Evolutionary conservation across 53 echinoderm and acorn worm genomes (phyloP).

Genomic region (Luidia sarsii): DNA sequence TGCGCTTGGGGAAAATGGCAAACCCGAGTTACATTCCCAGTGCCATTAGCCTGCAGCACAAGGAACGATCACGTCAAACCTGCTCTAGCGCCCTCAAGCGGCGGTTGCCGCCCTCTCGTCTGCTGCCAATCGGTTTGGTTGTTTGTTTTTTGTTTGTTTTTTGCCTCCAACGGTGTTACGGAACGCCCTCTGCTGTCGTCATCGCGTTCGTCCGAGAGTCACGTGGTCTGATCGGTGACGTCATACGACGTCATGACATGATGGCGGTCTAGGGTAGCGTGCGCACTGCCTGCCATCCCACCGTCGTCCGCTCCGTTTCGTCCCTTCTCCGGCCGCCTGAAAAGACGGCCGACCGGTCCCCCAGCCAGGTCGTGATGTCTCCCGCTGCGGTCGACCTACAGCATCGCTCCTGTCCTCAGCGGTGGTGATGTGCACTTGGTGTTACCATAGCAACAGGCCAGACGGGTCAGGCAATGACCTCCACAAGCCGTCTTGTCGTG

Average conservation of each 20-base stretch:
- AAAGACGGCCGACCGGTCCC: too few species aligned
- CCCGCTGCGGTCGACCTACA: too few species aligned
- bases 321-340: too few species aligned
- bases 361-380: too few species aligned
- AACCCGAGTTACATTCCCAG: too few species aligned
- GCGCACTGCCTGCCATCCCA: too few species aligned
- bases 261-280: too few species aligned
- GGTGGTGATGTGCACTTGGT: not conserved
- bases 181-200: conserved; percentile 42
- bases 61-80: conserved; percentile 6
- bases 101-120: conserved; percentile 30
- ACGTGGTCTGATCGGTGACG: conserved; percentile 58
- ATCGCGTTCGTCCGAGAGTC: conserved; percentile 57
- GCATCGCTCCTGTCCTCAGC: not conserved
- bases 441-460: too few species aligned
- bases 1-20: too few species aligned
- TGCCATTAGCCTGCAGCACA: too few species aligned
- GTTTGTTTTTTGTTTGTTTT: not conserved
- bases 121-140: conserved; percentile 34
- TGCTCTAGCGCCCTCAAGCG: conserved; percentile 25
- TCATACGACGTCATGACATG: conserved; percentile 47
- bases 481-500: conserved; percentile 34
- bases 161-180: conserved; percentile 43
- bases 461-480: too few species aligned
- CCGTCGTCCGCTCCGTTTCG: too few species aligned